phyloP scores from a whole-genome alignment of 2,888 invertebrate species.

The Pimpla rufipes region DNA sequence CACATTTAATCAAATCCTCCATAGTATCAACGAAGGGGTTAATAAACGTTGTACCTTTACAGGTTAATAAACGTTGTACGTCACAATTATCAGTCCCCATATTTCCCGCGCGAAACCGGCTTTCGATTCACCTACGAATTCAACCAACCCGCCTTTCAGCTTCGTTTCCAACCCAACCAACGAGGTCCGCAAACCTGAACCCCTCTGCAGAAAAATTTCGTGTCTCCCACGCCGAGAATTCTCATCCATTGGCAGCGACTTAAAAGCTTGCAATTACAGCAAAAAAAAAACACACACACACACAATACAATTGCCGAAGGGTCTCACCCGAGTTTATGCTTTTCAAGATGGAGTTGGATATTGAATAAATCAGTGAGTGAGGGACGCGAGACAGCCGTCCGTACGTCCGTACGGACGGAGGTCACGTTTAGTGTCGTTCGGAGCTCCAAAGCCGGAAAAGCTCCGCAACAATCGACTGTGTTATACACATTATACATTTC shows the following conservation, averaged over 20 bases:
- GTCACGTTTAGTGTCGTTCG: too few relatives aligned
- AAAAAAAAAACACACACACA: constrained; percentile 6
- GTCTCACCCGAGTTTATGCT: constrained; percentile 6
- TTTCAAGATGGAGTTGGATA: constrained; percentile 37
- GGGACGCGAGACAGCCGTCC: constrained; percentile 1
- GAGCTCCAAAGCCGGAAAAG: too few relatives aligned
- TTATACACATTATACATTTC: constrained; percentile 20
- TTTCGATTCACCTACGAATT: too few relatives aligned
- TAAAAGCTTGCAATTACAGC: constrained; percentile 13
- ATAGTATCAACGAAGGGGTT: too few relatives aligned
- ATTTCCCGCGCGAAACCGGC: too few relatives aligned
- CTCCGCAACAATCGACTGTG: too few relatives aligned
- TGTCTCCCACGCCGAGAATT: constrained; percentile 14
- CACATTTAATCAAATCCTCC: too few relatives aligned
- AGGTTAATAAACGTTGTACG: too few relatives aligned
- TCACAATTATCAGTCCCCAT: too few relatives aligned
- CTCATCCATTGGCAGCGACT: not conserved
- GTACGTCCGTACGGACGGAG: not conserved
- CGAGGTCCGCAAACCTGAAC: not conserved
- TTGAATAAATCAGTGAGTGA: constrained; percentile 62
- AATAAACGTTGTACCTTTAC: too few relatives aligned
- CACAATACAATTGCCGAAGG: not conserved
- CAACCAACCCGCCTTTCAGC: too few relatives aligned
- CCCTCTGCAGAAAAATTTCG: not conserved
- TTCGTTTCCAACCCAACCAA: not conserved